phyloP scores from a whole-genome alignment of 2,113 vertebrate genomes.

The Prinia subflava region DNA sequence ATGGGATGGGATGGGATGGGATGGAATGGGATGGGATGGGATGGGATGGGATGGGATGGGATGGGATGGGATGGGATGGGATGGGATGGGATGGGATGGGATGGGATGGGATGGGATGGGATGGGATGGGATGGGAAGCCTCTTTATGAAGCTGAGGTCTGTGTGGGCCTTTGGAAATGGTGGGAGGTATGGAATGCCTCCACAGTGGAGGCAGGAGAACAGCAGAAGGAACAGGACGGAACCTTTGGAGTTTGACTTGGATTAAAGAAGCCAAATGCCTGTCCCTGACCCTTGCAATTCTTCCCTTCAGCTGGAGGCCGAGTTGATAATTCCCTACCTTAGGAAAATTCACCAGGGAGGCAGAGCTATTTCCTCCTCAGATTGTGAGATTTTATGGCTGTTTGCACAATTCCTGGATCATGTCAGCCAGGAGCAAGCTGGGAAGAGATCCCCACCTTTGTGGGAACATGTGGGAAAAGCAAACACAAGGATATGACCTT shows the following conservation, averaged over 20 bases:
- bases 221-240: fast-evolving
- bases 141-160: background rate
- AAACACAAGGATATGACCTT: background rate
- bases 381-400: background rate
- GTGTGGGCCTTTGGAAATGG: background rate
- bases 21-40: background rate
- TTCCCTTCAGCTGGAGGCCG: background rate
- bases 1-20: background rate
- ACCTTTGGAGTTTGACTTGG: background rate
- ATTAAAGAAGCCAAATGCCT: background rate
- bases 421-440: background rate
- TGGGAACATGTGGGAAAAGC: background rate
- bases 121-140: background rate
- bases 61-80: background rate
- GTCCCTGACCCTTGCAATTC: background rate
- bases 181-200: background rate
- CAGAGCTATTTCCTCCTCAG: background rate
- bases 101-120: background rate
- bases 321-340: background rate
- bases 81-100: background rate
- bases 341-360: background rate
- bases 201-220: background rate
- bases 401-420: background rate
- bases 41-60: too few species aligned
- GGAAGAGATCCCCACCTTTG: background rate